Percentiles rank a stretch among this genome's conserved stretches.
These are phyloP conservation scores for Gobiocypris rarus DNA, from an alignment of 2,113 vertebrate species.

Conservation along the genomic window DNA sequence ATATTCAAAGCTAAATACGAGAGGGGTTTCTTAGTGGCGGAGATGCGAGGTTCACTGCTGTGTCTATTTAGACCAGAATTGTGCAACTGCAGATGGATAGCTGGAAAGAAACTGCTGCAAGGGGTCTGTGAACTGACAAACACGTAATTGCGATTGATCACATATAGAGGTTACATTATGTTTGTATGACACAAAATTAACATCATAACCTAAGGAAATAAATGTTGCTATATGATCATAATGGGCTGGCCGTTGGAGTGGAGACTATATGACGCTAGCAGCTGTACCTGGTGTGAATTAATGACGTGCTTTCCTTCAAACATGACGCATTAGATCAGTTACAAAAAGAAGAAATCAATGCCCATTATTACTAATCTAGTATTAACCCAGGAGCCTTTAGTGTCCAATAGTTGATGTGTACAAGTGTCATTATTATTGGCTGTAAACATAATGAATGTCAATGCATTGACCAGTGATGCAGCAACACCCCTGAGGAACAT, in stretches of 20 bases:
- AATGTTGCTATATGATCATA: neutral
- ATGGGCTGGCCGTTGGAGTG: neutral
- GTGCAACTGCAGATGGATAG: neutral
- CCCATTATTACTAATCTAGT: neutral
- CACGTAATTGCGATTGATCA: neutral
- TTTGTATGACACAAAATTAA: neutral
- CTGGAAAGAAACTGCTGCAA: neutral
- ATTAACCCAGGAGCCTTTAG: slow-evolving; percentile 5
- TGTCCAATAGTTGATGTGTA: slow-evolving; percentile 28
- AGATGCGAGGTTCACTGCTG: neutral
- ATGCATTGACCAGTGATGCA: slow-evolving; percentile 19
- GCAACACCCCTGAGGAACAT: neutral
- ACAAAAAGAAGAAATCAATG: slow-evolving; percentile 32
- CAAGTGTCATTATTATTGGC: slow-evolving; percentile 15
- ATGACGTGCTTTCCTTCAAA: neutral
- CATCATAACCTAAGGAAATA: neutral
- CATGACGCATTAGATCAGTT: neutral
- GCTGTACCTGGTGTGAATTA: slow-evolving; percentile 6
- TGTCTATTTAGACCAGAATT: slow-evolving; percentile 30
- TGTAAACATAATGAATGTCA: slow-evolving; percentile 28
- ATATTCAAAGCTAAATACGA: slow-evolving; percentile 28
- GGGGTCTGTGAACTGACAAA: neutral
- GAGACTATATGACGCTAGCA: neutral
- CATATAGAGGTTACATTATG: neutral
- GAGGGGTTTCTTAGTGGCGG: neutral